A percentile compares a stretch with the other conserved stretches of the same genome.
Evolutionary conservation across 1,140 invertebrate genomes (phyloP).

Genomic region (Drosophila bocqueti): DNA sequence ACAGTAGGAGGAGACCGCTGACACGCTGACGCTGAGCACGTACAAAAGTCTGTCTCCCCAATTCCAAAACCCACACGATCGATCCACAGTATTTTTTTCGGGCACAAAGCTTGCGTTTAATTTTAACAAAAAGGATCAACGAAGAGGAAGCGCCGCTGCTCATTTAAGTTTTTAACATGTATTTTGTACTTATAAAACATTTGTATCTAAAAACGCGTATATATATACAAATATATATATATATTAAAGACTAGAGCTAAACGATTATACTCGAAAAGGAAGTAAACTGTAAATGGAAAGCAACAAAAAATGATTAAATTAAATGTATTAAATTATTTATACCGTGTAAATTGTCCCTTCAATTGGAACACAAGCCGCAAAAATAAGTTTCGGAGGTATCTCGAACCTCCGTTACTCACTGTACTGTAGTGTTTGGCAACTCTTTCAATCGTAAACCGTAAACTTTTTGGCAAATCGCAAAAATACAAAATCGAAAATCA

Average conservation of each 20-base stretch:
- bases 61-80: slow-evolving; percentile 10
- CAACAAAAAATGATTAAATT: slow-evolving; percentile 45
- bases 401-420: not conserved
- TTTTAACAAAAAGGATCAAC: slow-evolving; percentile 52
- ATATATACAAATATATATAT: not conserved
- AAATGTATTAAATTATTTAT: slow-evolving; percentile 73
- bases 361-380: not conserved
- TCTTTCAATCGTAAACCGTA: slow-evolving; percentile 35
- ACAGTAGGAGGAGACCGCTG: slow-evolving; percentile 35
- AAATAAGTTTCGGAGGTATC: not conserved
- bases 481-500: slow-evolving; percentile 7
- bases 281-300: slow-evolving; percentile 58
- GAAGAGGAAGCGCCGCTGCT: slow-evolving; percentile 50
- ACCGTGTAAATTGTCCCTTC: slow-evolving; percentile 63
- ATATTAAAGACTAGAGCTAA: slow-evolving; percentile 41
- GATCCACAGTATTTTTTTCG: slow-evolving; percentile 65
- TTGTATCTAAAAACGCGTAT: slow-evolving; percentile 51
- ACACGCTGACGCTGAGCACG: slow-evolving; percentile 19
- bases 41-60: slow-evolving; percentile 54
- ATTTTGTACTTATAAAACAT: slow-evolving; percentile 73
- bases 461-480: slow-evolving; percentile 42
- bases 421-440: slow-evolving; percentile 38
- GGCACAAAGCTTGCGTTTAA: slow-evolving; percentile 65
- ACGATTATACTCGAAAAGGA: slow-evolving; percentile 61
- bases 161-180: slow-evolving; percentile 78